Evolutionary conservation across 1,140 invertebrate genomes (phyloP), one percentile per base, ranked within the genome.

Genomic region (Papilio helenus): DNA sequence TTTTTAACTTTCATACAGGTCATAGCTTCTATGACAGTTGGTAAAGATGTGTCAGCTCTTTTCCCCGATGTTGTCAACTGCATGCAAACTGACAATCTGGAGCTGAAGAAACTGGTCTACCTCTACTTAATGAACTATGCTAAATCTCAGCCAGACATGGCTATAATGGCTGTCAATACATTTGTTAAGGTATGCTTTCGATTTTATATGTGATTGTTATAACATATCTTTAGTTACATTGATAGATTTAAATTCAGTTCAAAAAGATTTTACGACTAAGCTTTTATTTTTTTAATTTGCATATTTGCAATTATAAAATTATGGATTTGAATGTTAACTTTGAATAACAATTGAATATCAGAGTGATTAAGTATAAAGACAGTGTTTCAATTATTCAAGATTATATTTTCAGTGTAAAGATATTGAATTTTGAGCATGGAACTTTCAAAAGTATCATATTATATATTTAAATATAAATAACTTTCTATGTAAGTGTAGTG

Each of bases 111-210:
- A 90, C 95, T 99, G 55, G 99, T 99, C 0, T 99, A 99, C 92
- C 95, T 99, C 23, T 99, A 99, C 93, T 95, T 99, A 79, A 99
- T 99, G 99, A 99, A 99, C 94, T 99, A 99, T 95, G 99, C 99
- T 74, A 99, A 99, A 94, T 99, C 98, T 85, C 99, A 99, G 94
- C 99, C 99, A 12, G 99, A 99, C 92, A 99, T 99, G 98, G 99
- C 99, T 76, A 99, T 99, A 79, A 99, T 99, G 99, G 99, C 99
- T 51, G 99, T 99, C 44, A 99, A 99, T 95, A 99, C 99, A 29
- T 99, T 99, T 96, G 99, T 99, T 72, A 99, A 99, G 97, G 98
- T 99, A 91, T 81, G 88, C 89, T 84, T 76, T 82, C 55, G 76
- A 79, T 79, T 42, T 79, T 76, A 61, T 12, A 44, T 81, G 7